Evolutionary conservation across 2,113 vertebrate species (phyloP).

Genomic region (Ibidorhyncha struthersii): DNA sequence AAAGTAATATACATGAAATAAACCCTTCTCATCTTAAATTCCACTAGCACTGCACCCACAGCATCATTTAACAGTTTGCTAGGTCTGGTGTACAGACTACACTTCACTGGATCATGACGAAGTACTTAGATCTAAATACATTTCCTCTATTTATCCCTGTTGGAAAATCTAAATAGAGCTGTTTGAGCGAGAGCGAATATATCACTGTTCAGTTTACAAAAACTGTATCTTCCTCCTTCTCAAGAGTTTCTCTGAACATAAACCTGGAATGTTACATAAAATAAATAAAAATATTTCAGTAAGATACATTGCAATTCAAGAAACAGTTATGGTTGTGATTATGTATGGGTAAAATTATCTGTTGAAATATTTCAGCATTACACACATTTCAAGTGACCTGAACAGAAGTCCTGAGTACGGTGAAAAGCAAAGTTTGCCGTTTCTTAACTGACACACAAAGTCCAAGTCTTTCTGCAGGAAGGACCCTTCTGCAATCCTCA

Average conservation of each 20-base stretch:
- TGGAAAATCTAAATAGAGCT: constrained; percentile 41
- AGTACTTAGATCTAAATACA: constrained; percentile 15
- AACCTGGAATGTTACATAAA: not conserved
- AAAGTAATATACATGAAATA: constrained; percentile 45
- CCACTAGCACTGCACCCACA: not conserved
- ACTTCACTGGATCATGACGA: constrained; percentile 5
- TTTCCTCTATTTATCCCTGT: constrained; percentile 28
- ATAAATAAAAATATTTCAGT: not conserved
- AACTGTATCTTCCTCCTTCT: not conserved
- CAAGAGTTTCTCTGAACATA: not conserved
- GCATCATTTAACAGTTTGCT: constrained; percentile 45
- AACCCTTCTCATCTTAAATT: constrained; percentile 57
- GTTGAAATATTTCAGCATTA: not conserved
- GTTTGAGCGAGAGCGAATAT: not conserved
- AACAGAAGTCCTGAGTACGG: not conserved
- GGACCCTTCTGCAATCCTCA: not conserved
- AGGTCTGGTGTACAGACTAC: constrained; percentile 1
- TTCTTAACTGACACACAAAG: not conserved
- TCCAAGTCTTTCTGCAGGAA: not conserved
- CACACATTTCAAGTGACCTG: not conserved
- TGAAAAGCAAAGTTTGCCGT: not conserved
- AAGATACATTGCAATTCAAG: not conserved
- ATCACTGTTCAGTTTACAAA: constrained; percentile 1
- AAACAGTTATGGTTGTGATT: not conserved
- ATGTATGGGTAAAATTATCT: not conserved